Percentiles rank a stretch among this genome's conserved stretches.
Evolutionary conservation across 1,140 invertebrate genomes (phyloP).

Genomic region (Macrocentrus cingulum): DNA sequence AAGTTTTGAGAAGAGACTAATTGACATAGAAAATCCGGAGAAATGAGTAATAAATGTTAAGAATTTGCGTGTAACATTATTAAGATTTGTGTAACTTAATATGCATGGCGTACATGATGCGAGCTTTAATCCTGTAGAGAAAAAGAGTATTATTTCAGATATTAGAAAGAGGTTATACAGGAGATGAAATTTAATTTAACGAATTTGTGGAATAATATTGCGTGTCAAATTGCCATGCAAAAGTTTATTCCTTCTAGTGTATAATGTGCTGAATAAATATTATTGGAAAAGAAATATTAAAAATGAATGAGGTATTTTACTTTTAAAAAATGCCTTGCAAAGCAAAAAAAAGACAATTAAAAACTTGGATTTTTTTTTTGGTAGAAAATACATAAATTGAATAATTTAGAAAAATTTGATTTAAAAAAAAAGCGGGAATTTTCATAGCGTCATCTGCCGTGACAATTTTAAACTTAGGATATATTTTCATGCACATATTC

Average conservation of each 20-base stretch:
- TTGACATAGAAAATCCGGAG: not conserved
- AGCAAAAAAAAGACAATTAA: too few species aligned
- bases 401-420: too few species aligned
- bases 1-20: too few species aligned
- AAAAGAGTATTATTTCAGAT: not conserved
- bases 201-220: conserved; percentile 12
- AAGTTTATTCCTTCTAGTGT: conserved; percentile 17
- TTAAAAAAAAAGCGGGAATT: too few species aligned
- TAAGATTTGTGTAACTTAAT: not conserved
- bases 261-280: conserved; percentile 8
- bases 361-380: too few species aligned
- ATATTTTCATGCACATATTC: too few species aligned
- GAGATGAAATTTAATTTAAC: too few species aligned
- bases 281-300: conserved; percentile 4
- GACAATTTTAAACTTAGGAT: too few species aligned
- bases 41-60: not conserved
- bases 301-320: not conserved
- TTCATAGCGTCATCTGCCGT: too few species aligned
- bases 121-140: not conserved
- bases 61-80: not conserved
- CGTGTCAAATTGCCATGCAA: conserved; percentile 13
- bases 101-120: not conserved
- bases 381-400: too few species aligned
- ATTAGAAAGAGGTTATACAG: too few species aligned
- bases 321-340: not conserved